Evolutionary conservation across 1,140 invertebrate genomes (phyloP), one percentile per base, ranked within the genome.

Genomic region (Tyrophagus putrescentiae): DNA sequence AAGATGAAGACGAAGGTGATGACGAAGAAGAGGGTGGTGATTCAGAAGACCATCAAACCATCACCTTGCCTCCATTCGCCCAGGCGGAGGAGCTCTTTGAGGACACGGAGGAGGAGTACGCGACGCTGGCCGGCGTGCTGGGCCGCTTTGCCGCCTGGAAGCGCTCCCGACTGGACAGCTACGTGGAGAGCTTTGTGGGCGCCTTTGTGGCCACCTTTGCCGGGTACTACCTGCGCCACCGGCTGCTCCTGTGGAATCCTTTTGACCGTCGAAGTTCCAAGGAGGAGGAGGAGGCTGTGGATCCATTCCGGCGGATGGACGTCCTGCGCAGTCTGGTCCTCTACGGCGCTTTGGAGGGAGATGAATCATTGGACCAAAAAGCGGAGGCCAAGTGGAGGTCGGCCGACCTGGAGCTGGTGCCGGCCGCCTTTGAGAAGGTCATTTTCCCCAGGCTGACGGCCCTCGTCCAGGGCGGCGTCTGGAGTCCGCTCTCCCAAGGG

Each of bases 101-200:
- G 6, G 58, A 60, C 29, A 29, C 52, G 28, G 21, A 21, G 16
- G 58, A 60, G n/a, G 54, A 60, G 16, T 60, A 62, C 34, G 28
- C 58, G 1, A 39, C 28, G 4, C 16, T 60, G 2, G 1, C 18
- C 13, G n/a, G 18, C 9, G 29, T 58, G 5, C 23, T 58, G 13
- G 3, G 18, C 29, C 53, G 31, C 18, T 58, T 58, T 27, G 13
- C 41, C n/a, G 4, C 16, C 18, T 58, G 57, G 57, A 42, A 31
- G 31, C 21, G 3, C 18, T 31, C 16, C n/a, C 56, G 25, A 2
- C 16, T 25, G 5, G 50, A 58, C 3, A 58, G 34, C n/a, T 58
- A 58, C 29, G n/a, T 13, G 13, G 57, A 58, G 23, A 45, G 34
- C n/a, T 58, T 58, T 27, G 31, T 57, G 16, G 3, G 2, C 2